phyloP scores from a whole-genome alignment of 2,797 vertebrate species.

The Pantherophis alleghaniensis region DNA sequence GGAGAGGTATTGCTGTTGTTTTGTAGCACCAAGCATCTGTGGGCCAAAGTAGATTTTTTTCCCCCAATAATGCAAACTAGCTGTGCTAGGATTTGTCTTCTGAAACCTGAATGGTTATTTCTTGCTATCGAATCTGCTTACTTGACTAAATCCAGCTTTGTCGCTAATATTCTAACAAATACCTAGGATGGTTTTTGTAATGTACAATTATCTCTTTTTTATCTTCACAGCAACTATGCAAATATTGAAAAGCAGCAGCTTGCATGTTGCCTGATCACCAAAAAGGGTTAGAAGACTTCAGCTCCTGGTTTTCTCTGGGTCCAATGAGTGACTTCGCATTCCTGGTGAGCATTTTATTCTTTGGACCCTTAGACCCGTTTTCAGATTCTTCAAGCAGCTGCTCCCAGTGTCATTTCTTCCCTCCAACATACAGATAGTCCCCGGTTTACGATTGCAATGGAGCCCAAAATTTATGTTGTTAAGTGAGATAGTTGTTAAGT shows the following conservation, averaged over 20 bases:
- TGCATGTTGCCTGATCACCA: not conserved
- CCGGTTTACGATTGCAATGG: not conserved
- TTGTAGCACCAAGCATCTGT: not conserved
- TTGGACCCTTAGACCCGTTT: not conserved
- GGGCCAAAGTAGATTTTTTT: not conserved
- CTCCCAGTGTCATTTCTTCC: not conserved
- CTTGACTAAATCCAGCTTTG: conserved; percentile 3
- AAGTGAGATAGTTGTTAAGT: not conserved
- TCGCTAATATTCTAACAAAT: not conserved
- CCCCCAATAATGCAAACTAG: not conserved
- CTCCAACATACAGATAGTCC: not conserved
- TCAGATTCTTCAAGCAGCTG: not conserved
- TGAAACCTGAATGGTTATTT: conserved; percentile 28
- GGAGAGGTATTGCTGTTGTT: conserved; percentile 1
- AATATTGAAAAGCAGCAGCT: not conserved
- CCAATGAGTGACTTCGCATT: not conserved
- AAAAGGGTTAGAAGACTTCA: not conserved
- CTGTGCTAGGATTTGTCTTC: not conserved
- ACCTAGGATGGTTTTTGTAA: not conserved
- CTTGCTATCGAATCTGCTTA: conserved; percentile 17
- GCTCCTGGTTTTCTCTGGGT: not conserved
- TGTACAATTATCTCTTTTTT: not conserved
- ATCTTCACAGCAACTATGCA: not conserved
- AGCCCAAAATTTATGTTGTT: not conserved
- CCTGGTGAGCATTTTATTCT: not conserved